Evolutionary conservation across 2,113 vertebrate species (phyloP).

Genomic region (Neolamprologus modestus): DNA sequence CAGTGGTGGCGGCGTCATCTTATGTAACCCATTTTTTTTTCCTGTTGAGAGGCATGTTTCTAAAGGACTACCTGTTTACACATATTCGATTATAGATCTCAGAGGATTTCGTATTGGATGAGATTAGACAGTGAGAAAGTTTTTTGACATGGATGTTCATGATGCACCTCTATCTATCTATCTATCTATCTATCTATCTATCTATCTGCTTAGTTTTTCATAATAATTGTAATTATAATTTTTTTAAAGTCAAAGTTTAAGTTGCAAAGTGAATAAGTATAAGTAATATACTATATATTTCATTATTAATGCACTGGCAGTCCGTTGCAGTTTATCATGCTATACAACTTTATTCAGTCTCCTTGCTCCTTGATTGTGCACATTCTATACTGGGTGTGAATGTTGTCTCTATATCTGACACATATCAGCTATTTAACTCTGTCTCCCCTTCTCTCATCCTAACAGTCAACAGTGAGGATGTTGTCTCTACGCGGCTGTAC

Average conservation of each 20-base stretch:
- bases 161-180: neutral
- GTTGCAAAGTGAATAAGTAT: neutral
- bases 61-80: neutral
- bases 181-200: neutral
- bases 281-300: neutral
- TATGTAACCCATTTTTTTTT: slow-evolving; percentile 37
- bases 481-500: slow-evolving; percentile 93
- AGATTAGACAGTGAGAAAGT: neutral
- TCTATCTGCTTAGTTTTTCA: neutral
- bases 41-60: slow-evolving; percentile 15
- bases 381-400: slow-evolving; percentile 55
- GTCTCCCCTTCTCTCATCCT: slow-evolving; percentile 66
- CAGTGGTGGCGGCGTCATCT: neutral
- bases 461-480: slow-evolving; percentile 90
- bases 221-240: neutral
- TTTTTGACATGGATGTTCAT: neutral
- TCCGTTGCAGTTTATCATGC: neutral
- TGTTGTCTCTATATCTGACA: slow-evolving; percentile 80
- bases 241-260: neutral
- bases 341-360: neutral
- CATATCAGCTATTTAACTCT: slow-evolving; percentile 82
- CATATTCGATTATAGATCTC: slow-evolving; percentile 44
- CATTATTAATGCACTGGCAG: neutral
- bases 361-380: neutral
- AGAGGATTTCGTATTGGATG: neutral